Evolutionary conservation across 2,113 vertebrate species (phyloP), one percentile per base, ranked within the genome.

Genomic region (Oceanodroma tethys): DNA sequence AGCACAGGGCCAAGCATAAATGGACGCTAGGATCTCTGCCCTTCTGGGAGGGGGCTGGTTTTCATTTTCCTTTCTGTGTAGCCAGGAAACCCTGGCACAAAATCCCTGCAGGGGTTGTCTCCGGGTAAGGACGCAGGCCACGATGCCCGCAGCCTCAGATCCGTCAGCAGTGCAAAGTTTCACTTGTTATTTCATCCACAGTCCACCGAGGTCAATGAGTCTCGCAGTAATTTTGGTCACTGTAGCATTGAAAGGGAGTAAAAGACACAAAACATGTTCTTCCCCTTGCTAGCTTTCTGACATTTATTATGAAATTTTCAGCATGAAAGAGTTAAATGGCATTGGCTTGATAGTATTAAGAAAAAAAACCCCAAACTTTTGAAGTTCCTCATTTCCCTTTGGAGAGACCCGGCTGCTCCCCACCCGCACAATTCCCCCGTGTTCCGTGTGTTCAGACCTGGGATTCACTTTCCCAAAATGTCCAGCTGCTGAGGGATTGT

Each of bases 401-500:
- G 42, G 58, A 13, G 34, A 18, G 55, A 6, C 2, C 8, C 1
- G 2, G 7, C 23, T 29, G 66, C 29, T 80, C 47, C 66, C 66
- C 40, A 42, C 40, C 73, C 32, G 2, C 1, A 20, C 34, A 42
- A 25, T 10, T 25, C 13, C 29, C 29, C 27, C 13, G 3, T 1
- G 45, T 25, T 11, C 8, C 3, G 8, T 1, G 18, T 2, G 17
- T 10, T 9, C 73, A 21, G 26, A 16, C 20, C 63, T 1, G 13
- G 21, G 26, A 8, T 3, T 26, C 43, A 2, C 34, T 15, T 6
- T 25, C 13, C 72, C 84, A 10, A n/a, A n/a, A 30, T 7, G 36
- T 11, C 40, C 59, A 6, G 13, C 10, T 1, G 59, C 12, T 0
- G 52, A 18, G 29, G 18, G 29, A 4, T 3, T 6, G 20, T 7